These are phyloP conservation scores for Smithornis capensis DNA, from an alignment of 2,113 vertebrate species.

Conservation along the genomic window DNA sequence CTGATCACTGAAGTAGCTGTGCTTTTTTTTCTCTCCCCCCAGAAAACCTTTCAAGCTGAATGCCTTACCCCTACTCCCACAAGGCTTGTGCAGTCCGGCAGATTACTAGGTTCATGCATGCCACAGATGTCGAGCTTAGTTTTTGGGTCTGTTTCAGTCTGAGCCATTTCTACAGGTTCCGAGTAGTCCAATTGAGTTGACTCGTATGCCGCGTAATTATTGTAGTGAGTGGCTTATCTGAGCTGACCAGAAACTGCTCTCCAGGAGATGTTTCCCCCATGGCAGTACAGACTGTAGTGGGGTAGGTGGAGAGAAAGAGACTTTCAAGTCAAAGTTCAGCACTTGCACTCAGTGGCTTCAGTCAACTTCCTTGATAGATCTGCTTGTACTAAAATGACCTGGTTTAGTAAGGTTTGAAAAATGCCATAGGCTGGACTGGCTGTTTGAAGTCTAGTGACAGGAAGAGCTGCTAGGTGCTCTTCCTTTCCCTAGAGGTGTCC, in stretches of 20 bases:
- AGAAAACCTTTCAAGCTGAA: background rate
- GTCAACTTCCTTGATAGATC: background rate
- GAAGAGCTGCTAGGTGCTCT: background rate
- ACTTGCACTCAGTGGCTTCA: background rate
- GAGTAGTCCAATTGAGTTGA: background rate
- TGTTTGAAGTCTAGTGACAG: background rate
- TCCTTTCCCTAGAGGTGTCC: background rate
- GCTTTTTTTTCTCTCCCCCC: background rate
- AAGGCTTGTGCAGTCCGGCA: rapidly evolving
- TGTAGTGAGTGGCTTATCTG: background rate
- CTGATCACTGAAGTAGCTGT: background rate
- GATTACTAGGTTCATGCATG: background rate
- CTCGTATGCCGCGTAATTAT: rapidly evolving
- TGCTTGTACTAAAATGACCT: background rate
- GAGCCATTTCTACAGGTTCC: background rate
- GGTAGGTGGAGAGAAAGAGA: background rate
- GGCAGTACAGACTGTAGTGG: no score
- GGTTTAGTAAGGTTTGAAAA: background rate
- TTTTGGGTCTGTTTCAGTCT: background rate
- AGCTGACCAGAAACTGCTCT: background rate
- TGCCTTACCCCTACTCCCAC: background rate
- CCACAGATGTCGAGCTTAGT: background rate
- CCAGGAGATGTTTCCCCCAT: background rate
- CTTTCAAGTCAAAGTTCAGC: background rate
- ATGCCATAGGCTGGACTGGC: background rate